These are phyloP conservation scores for Rotaria magnacalcarata DNA, from an alignment of 2,888 invertebrate genomes.

Conservation along the genomic window DNA sequence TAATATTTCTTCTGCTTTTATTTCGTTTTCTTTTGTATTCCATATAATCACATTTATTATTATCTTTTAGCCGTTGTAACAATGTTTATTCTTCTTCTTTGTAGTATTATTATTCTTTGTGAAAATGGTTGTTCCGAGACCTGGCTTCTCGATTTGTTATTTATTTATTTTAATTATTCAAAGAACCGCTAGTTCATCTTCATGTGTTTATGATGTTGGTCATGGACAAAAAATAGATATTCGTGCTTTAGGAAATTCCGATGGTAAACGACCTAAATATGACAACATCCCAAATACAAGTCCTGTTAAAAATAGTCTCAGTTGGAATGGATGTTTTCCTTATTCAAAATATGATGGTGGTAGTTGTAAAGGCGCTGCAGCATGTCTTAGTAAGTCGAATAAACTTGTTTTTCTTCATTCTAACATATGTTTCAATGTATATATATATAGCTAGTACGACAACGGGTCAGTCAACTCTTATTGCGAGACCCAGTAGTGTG, in stretches of 20 bases:
- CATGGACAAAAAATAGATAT: background rate
- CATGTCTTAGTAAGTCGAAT: background rate
- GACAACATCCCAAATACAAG: background rate
- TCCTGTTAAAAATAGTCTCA: background rate
- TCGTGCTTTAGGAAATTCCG: background rate
- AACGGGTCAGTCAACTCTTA: background rate
- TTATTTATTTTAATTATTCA: background rate
- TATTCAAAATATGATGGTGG: background rate
- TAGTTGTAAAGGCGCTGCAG: background rate
- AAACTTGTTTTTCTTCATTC: background rate
- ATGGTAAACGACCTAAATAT: background rate
- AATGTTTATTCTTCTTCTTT: background rate
- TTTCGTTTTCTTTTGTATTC: background rate
- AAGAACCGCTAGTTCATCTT: background rate
- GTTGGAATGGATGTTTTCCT: slow-evolving; percentile 26
- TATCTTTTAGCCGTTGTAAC: background rate
- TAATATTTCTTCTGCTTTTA: no score
- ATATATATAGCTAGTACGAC: background rate
- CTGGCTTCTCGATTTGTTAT: background rate
- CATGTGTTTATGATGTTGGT: background rate
- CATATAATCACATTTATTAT: no score
- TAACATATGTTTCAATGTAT: background rate
- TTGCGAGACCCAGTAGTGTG: background rate
- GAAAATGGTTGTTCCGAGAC: background rate
- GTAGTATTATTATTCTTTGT: background rate